Evolutionary conservation across 2,888 invertebrate genomes (phyloP).

Genomic region (Lepidocyrtoides sp.): DNA sequence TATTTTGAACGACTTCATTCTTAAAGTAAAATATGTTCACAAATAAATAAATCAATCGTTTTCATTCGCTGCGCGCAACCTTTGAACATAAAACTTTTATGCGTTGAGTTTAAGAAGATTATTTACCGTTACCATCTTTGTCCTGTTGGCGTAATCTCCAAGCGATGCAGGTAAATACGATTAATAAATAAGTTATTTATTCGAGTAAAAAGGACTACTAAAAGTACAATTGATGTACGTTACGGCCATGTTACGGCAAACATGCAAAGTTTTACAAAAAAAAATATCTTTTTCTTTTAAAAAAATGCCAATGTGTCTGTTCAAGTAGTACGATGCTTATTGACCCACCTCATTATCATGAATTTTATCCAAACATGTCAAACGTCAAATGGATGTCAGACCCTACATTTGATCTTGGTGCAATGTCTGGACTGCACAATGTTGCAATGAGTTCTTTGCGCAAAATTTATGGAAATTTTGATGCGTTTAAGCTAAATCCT

Average conservation of each 20-base stretch:
- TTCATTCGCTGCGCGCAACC: too few species aligned
- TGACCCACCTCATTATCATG: neutral
- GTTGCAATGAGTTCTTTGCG: neutral
- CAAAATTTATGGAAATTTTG: neutral
- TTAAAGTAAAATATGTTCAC: neutral
- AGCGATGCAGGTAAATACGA: neutral
- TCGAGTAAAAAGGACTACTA: too few species aligned
- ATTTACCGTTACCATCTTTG: too few species aligned
- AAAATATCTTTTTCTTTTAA: too few species aligned
- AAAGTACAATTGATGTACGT: too few species aligned
- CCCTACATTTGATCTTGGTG: neutral
- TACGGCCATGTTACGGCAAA: too few species aligned
- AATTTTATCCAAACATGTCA: conserved; percentile 30
- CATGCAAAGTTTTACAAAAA: neutral
- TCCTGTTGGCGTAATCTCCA: neutral
- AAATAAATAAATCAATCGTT: neutral
- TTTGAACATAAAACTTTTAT: too few species aligned
- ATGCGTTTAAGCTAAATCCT: neutral
- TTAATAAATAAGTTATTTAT: too few species aligned
- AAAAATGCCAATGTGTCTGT: neutral
- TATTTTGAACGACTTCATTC: conserved; percentile 8
- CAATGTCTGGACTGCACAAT: neutral
- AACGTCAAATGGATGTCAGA: neutral
- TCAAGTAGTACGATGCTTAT: neutral
- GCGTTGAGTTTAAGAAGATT: too few species aligned